These are phyloP conservation scores for Laspeyria flexula DNA, from an alignment of 2,888 invertebrate genomes.

Conservation along the genomic window DNA sequence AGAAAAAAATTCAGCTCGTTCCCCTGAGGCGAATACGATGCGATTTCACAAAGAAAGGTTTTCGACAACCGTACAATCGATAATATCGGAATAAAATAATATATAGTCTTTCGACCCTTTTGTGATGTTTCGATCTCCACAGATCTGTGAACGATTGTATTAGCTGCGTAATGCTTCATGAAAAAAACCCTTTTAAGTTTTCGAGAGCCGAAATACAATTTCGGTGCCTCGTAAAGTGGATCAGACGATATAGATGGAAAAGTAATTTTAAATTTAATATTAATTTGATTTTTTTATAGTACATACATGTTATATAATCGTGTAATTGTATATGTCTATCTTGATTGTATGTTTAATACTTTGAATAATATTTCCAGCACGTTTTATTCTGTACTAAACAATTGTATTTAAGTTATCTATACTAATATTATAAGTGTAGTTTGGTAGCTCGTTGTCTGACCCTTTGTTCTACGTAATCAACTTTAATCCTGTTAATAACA, in stretches of 20 bases:
- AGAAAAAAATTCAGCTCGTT: constrained; percentile 23
- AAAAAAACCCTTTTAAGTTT: constrained; percentile 14
- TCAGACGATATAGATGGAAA: neutral
- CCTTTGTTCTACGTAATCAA: no score
- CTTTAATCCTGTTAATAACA: no score
- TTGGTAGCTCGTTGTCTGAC: no score
- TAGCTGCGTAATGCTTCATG: constrained; percentile 23
- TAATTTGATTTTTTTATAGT: no score
- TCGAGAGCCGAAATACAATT: neutral
- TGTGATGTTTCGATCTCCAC: constrained; percentile 25
- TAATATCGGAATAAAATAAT: constrained; percentile 35
- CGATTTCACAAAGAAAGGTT: constrained; percentile 43
- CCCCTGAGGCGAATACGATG: constrained; percentile 35
- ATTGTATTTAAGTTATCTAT: no score
- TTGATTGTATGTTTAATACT: no score
- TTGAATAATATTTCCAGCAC: no score
- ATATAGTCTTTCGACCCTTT: constrained; percentile 23
- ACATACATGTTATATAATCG: no score
- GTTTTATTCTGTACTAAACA: no score
- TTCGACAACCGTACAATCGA: constrained; percentile 30
- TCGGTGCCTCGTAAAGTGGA: neutral
- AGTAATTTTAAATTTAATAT: neutral
- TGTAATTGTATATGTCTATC: no score
- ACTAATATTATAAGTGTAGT: no score
- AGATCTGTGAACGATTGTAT: constrained; percentile 23